These are phyloP conservation scores for Barnardius zonarius DNA, from an alignment of 2,113 vertebrate species.

Conservation along the genomic window DNA sequence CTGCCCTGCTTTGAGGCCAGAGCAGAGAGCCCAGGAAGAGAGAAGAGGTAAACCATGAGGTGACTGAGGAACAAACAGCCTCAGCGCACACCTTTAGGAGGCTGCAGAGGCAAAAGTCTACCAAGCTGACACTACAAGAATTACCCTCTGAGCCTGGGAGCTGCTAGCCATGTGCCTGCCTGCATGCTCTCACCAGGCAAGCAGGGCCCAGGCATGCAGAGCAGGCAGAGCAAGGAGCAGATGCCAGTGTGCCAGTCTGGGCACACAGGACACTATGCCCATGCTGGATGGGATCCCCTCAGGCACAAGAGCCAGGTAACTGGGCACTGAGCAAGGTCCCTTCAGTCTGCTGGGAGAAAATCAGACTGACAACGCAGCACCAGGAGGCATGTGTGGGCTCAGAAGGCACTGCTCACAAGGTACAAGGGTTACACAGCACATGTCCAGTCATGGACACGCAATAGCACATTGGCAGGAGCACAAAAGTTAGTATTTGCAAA, in stretches of 20 bases:
- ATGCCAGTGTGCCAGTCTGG: neutral
- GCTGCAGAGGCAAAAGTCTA: neutral
- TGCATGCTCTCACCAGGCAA: neutral
- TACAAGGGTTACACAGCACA: neutral
- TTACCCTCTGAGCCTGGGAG: neutral
- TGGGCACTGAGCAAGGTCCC: neutral
- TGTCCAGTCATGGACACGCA: fast-evolving
- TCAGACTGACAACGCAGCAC: neutral
- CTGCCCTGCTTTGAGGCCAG: neutral
- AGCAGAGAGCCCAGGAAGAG: neutral
- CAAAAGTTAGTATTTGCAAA: neutral
- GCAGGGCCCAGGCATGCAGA: neutral
- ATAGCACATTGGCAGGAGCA: neutral
- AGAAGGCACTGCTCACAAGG: neutral
- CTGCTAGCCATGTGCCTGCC: neutral
- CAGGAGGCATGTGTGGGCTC: neutral
- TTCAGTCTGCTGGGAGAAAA: neutral
- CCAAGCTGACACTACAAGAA: fast-evolving
- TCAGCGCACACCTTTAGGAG: neutral
- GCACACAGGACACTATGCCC: neutral
- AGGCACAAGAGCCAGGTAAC: neutral
- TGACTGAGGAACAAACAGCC: neutral
- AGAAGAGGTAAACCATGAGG: neutral
- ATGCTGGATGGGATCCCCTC: neutral
- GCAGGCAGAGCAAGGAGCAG: neutral